phyloP scores from a whole-genome alignment of 2,113 vertebrate genomes.

The Bubo scandiacus region DNA sequence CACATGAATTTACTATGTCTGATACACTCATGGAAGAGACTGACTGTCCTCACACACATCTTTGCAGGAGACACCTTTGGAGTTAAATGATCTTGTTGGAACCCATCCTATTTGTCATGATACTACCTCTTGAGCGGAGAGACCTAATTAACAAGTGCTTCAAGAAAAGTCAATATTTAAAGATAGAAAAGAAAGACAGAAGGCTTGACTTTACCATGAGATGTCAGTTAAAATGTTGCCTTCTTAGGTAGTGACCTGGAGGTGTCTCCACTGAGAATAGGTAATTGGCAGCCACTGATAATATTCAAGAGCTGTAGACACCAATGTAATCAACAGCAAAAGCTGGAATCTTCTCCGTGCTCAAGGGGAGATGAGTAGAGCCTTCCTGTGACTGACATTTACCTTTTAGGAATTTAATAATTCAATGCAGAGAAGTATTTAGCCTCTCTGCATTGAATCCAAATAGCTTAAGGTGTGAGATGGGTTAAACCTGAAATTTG shows the following conservation, averaged over 20 bases:
- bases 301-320: background rate
- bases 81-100: background rate
- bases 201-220: background rate
- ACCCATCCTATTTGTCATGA: background rate
- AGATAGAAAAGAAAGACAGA: background rate
- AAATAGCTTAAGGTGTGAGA: background rate
- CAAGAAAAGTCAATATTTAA: background rate
- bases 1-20: background rate
- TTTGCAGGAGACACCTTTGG: background rate
- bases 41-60: background rate
- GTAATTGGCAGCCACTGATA: background rate
- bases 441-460: background rate
- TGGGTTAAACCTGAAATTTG: background rate
- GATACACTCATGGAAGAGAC: background rate
- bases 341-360: background rate
- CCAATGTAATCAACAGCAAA: background rate
- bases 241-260: background rate
- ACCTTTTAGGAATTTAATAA: background rate
- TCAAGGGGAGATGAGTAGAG: background rate
- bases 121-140: background rate
- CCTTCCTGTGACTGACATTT: background rate
- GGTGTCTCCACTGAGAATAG: background rate
- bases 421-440: background rate
- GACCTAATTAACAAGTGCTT: background rate
- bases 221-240: background rate